Percentiles rank a stretch among this genome's conserved stretches.
Conservation (phyloP, 2,113 vertebrate species). For the Pontoporia blainvillei region DNA sequence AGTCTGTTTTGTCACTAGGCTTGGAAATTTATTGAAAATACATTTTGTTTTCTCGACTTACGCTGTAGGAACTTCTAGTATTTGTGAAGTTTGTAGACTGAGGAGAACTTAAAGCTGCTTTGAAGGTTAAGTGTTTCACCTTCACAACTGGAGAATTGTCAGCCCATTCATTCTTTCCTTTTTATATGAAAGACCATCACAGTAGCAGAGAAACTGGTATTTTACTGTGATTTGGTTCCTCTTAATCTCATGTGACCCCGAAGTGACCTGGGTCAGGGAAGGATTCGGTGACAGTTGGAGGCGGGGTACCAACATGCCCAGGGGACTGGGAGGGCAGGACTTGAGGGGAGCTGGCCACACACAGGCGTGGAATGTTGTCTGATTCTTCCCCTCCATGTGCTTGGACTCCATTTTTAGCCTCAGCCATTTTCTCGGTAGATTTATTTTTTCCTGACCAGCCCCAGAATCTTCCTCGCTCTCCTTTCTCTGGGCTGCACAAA, state of each 20-base stretch:
- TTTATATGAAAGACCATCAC: background rate
- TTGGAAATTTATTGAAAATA: background rate
- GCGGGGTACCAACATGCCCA: fast-evolving
- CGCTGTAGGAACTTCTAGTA: background rate
- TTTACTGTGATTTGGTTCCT: background rate
- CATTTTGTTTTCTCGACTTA: background rate
- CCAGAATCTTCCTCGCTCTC: background rate
- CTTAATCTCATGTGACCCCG: background rate
- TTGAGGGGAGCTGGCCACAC: conserved; percentile 8
- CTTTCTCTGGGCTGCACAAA: background rate
- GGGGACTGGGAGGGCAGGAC: background rate
- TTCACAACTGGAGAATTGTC: fast-evolving
- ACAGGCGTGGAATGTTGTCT: background rate
- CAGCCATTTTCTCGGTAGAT: background rate
- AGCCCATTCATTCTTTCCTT: background rate
- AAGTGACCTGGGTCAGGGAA: background rate
- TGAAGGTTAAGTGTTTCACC: background rate
- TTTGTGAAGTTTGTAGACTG: background rate
- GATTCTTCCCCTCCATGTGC: conserved; percentile 9
- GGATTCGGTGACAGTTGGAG: background rate
- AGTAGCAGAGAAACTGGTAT: background rate
- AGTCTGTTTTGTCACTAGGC: background rate
- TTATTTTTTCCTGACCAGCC: background rate
- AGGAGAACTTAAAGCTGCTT: background rate
- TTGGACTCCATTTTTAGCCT: background rate